A percentile compares a stretch with the other conserved stretches of the same genome.
Evolutionary conservation across 2,888 invertebrate genomes (phyloP).

Genomic region (Aplocera efformata): DNA sequence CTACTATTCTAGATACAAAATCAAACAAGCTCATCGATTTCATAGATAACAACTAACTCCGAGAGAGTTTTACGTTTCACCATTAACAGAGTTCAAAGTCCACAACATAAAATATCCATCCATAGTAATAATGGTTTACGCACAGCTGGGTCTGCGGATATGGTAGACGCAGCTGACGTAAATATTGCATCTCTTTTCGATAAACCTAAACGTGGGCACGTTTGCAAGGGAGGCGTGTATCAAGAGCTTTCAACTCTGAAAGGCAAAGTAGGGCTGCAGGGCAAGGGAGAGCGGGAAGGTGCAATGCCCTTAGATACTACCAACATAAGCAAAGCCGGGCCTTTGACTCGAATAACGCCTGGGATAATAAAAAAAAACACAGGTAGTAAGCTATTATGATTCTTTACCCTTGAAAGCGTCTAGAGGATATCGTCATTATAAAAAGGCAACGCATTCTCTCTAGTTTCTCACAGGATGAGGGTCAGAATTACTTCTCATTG

Average conservation of each 20-base stretch:
- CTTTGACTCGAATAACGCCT: conserved; percentile 66
- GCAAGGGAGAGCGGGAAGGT: conserved; percentile 76
- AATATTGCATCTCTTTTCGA: conserved; percentile 70
- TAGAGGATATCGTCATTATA: conserved; percentile 54
- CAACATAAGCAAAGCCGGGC: conserved; percentile 64
- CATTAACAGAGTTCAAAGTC: conserved; percentile 75
- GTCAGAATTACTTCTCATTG: conserved; percentile 8
- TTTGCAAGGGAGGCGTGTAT: conserved; percentile 56
- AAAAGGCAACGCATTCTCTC: conserved; percentile 19
- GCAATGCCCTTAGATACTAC: conserved; percentile 74
- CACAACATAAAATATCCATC: conserved; percentile 65
- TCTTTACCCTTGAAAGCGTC: conserved; percentile 73
- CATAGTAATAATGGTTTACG: conserved; percentile 57
- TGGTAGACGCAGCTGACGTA: conserved; percentile 54
- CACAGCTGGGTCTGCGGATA: conserved; percentile 66
- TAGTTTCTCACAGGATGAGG: conserved; percentile 10
- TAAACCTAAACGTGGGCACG: conserved; percentile 48
- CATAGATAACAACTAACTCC: conserved; percentile 49
- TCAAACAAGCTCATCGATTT: conserved; percentile 53
- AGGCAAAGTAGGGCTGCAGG: conserved; percentile 77
- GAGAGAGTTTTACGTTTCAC: conserved; percentile 61
- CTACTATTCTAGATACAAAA: conserved; percentile 34
- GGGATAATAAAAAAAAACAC: conserved; percentile 74
- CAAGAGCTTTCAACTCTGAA: conserved; percentile 59
- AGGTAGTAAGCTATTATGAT: conserved; percentile 71